Percentiles rank a stretch among this genome's conserved stretches.
Conservation (phyloP, 2,113 vertebrate species). For the pig (Sus scrofa) region T2T-Sscrofa CM000814.6:76466001-76466500, state of each 20-base stretch:
- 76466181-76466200: not conserved
- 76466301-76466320: not conserved
- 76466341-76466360: not conserved
- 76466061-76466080: not conserved
- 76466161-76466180: not conserved
- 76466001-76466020: not conserved
- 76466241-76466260: not conserved
- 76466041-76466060: slow-evolving; percentile 17
- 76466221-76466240: not conserved
- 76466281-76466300: not conserved
- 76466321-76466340: not conserved
- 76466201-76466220: not conserved
- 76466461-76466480: not conserved
- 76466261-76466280: not conserved
- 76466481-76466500: not conserved
- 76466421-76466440: not conserved
- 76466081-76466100: not conserved
- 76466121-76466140: not conserved
- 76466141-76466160: not conserved
- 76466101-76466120: not conserved
- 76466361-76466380: not conserved
- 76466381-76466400: not conserved
- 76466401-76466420: not conserved
- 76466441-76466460: not conserved
- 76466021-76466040: not conserved